These are phyloP conservation scores for Crocodylus rhombifer DNA, from an alignment of 2,797 vertebrate genomes.

Conservation along the genomic window DNA sequence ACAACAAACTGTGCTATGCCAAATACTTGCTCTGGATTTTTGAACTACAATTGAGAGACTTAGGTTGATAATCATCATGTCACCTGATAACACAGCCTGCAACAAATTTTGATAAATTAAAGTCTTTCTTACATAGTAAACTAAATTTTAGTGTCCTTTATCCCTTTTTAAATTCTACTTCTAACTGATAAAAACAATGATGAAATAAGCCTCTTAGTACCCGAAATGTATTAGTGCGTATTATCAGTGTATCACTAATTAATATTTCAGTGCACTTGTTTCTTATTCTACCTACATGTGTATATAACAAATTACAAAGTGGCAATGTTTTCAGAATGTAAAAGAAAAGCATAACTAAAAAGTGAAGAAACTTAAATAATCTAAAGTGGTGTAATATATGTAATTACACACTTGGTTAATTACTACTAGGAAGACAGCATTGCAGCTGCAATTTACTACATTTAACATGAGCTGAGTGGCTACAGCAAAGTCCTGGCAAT, in stretches of 20 bases:
- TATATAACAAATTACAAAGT: not conserved
- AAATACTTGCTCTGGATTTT: slow-evolving; percentile 73
- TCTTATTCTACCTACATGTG: not conserved
- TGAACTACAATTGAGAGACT: slow-evolving; percentile 55
- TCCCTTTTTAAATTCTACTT: slow-evolving; percentile 6
- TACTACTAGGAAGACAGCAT: not conserved
- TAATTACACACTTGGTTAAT: not conserved
- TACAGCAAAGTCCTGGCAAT: not conserved
- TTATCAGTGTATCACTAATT: not conserved
- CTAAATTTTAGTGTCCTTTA: not conserved
- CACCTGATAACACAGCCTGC: slow-evolving; percentile 7
- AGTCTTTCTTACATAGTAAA: not conserved
- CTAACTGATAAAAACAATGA: not conserved
- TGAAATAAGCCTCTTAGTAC: not conserved
- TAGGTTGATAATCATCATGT: slow-evolving; percentile 17
- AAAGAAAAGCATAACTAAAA: not conserved
- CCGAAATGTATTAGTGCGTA: not conserved
- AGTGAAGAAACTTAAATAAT: not conserved
- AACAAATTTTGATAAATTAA: not conserved
- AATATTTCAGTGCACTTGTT: not conserved
- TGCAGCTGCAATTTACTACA: not conserved
- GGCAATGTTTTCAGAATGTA: not conserved
- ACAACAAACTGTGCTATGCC: slow-evolving; percentile 76
- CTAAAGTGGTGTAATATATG: fast-evolving
- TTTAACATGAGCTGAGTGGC: not conserved